phyloP scores from a whole-genome alignment of 1,140 invertebrate genomes.

The Heliconius hermathena region DNA sequence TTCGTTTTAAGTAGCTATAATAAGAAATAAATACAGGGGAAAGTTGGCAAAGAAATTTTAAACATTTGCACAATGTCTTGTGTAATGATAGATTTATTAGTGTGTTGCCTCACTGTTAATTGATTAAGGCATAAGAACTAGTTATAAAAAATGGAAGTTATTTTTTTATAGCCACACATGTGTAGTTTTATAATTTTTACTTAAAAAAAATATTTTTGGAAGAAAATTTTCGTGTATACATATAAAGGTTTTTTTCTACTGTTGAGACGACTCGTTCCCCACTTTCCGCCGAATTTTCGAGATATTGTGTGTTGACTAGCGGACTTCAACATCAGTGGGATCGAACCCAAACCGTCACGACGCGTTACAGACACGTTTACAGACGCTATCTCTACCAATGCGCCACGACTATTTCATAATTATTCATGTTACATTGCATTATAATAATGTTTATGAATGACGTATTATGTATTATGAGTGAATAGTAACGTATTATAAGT shows the following conservation, averaged over 20 bases:
- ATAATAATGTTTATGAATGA: neutral
- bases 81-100: neutral
- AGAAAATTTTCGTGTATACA: too few relatives aligned
- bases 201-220: too few relatives aligned
- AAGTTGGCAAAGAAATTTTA: neutral
- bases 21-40: neutral
- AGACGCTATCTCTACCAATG: neutral
- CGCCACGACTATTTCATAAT: neutral
- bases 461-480: too few relatives aligned
- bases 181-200: neutral
- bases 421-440: neutral
- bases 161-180: neutral
- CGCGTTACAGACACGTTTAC: too few relatives aligned
- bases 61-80: conserved; percentile 1
- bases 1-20: neutral
- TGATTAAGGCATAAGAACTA: neutral
- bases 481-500: too few relatives aligned
- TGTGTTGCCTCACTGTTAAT: neutral
- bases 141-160: neutral
- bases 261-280: neutral
- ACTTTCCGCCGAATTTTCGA: neutral
- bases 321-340: too few relatives aligned
- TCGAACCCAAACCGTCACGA: too few relatives aligned
- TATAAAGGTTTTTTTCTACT: neutral
- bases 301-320: neutral